phyloP scores from a whole-genome alignment of 1,140 invertebrate species.

The Drosophila repleta region DNA sequence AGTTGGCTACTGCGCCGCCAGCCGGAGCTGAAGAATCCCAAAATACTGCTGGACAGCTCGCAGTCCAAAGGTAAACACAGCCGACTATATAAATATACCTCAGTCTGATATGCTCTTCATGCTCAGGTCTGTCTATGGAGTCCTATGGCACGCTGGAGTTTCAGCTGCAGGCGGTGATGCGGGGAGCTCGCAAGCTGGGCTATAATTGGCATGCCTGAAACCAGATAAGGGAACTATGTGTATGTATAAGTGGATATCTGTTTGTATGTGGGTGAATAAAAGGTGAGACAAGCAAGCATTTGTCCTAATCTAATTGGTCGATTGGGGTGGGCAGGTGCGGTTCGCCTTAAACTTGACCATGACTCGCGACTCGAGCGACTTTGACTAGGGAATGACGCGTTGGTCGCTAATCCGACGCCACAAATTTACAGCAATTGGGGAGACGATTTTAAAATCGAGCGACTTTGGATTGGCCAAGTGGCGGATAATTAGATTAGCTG shows the following conservation, averaged over 20 bases:
- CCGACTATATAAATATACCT: not conserved
- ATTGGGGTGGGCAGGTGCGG: not conserved
- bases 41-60: constrained; percentile 68
- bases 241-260: not conserved
- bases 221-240: not conserved
- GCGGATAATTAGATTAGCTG: constrained; percentile 68
- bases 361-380: constrained; percentile 41
- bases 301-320: constrained; percentile 73
- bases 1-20: constrained; percentile 75
- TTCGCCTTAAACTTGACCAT: constrained; percentile 75
- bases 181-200: constrained; percentile 62
- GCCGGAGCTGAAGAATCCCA: constrained; percentile 78
- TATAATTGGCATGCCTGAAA: constrained; percentile 66
- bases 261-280: constrained; percentile 53
- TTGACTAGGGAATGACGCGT: constrained; percentile 32
- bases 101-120: not conserved
- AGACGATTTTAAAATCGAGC: constrained; percentile 46
- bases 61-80: constrained; percentile 67
- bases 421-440: constrained; percentile 64
- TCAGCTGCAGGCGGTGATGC: constrained; percentile 54
- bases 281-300: constrained; percentile 59
- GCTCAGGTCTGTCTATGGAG: constrained; percentile 57
- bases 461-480: constrained; percentile 69
- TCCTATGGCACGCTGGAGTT: constrained; percentile 65
- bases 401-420: constrained; percentile 60